Percentiles rank a stretch among this genome's conserved stretches.
Evolutionary conservation across 2,797 vertebrate species (phyloP).

Genomic region (Phrynocephalus guinanensis): DNA sequence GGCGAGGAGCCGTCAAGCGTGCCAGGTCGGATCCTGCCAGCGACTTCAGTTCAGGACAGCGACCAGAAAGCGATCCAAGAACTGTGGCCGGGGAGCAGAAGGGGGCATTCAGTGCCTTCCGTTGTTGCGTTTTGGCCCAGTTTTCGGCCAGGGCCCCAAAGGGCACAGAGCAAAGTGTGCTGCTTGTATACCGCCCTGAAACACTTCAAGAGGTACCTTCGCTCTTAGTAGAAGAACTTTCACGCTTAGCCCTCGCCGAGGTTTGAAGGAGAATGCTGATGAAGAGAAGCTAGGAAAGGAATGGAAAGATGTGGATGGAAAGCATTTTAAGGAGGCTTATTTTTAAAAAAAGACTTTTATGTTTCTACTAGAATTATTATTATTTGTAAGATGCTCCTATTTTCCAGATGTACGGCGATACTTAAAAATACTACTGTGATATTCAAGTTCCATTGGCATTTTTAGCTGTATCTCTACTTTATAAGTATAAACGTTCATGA

Average conservation of each 20-base stretch:
- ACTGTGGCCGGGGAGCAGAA: neutral
- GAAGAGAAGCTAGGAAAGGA: neutral
- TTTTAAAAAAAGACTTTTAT: neutral
- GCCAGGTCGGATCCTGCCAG: neutral
- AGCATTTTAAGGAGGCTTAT: neutral
- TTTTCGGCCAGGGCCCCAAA: neutral
- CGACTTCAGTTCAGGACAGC: neutral
- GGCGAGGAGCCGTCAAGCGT: neutral
- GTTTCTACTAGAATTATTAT: too few species aligned
- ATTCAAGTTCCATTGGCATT: too few species aligned
- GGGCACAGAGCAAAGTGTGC: neutral
- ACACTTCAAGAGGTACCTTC: too few species aligned
- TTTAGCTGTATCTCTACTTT: neutral
- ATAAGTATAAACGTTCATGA: neutral
- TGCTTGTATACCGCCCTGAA: too few species aligned
- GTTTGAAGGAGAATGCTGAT: too few species aligned
- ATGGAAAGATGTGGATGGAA: neutral
- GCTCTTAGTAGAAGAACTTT: neutral
- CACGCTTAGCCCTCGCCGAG: neutral
- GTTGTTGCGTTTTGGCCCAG: too few species aligned
- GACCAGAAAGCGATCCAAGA: neutral
- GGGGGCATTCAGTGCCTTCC: neutral
- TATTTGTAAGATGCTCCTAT: neutral
- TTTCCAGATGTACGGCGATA: neutral
- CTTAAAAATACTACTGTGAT: neutral